Evolutionary conservation across 2,113 vertebrate species (phyloP).

Genomic region (Petromus typicus): DNA sequence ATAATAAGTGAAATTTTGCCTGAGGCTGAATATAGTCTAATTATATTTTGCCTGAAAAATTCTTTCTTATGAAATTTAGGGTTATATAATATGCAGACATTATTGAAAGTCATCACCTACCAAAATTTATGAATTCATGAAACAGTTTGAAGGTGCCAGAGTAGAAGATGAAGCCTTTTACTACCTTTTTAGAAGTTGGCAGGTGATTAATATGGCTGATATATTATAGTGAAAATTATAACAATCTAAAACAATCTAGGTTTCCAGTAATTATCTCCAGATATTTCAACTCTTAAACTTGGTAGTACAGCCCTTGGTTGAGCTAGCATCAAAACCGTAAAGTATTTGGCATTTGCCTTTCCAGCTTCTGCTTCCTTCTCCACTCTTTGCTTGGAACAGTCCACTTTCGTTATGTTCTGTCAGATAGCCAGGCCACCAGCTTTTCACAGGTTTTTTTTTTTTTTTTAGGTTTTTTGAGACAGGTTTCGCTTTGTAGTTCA

Average conservation of each 20-base stretch:
- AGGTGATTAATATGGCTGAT: not conserved
- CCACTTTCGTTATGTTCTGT: not conserved
- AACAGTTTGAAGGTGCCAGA: slow-evolving; percentile 48
- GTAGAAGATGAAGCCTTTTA: slow-evolving; percentile 17
- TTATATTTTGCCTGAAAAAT: slow-evolving; percentile 44
- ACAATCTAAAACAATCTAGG: not conserved
- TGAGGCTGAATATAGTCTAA: slow-evolving; percentile 66
- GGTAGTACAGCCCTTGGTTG: slow-evolving; percentile 12
- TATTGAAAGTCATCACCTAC: slow-evolving; percentile 32
- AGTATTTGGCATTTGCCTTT: slow-evolving; percentile 13
- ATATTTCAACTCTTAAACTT: slow-evolving; percentile 40
- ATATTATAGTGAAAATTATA: not conserved
- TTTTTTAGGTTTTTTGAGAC: too few relatives aligned
- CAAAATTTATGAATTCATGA: slow-evolving; percentile 40
- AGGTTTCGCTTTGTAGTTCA: too few relatives aligned
- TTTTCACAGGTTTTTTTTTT: not conserved
- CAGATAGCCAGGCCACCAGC: not conserved
- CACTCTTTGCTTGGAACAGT: not conserved
- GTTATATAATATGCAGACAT: slow-evolving; percentile 49
- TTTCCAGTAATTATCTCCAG: slow-evolving; percentile 12
- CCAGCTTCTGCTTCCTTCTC: not conserved
- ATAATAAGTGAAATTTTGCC: slow-evolving; percentile 61
- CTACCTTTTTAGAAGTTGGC: slow-evolving; percentile 31
- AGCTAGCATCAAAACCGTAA: slow-evolving; percentile 33
- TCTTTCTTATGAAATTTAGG: slow-evolving; percentile 41